Evolutionary conservation across 2,113 vertebrate species (phyloP).

Genomic region (Lophotis ruficrista): DNA sequence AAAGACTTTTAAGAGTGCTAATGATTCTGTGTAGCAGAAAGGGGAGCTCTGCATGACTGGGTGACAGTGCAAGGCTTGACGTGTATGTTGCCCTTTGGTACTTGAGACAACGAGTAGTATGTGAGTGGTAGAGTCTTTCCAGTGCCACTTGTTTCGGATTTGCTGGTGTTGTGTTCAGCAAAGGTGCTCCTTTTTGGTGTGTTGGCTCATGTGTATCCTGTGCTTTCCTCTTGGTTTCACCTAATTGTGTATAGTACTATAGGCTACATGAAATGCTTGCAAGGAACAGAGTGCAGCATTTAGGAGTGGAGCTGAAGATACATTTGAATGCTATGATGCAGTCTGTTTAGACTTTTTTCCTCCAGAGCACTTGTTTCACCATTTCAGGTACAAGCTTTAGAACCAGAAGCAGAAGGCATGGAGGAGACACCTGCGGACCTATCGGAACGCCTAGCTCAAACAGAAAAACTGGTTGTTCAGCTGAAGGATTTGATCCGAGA

Average conservation of each 20-base stretch:
- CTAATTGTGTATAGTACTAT: accelerated
- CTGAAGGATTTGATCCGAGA: slow-evolving; percentile 88
- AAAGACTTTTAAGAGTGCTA: not conserved
- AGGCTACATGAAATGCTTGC: not conserved
- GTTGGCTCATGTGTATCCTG: not conserved
- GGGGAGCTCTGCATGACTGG: not conserved
- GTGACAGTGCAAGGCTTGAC: not conserved
- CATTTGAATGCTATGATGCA: not conserved
- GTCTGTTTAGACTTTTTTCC: not conserved
- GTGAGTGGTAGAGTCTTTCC: not conserved
- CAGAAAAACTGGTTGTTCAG: slow-evolving; percentile 87
- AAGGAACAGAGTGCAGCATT: not conserved
- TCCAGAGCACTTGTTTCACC: not conserved
- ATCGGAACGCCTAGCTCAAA: slow-evolving; percentile 82
- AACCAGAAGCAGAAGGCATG: slow-evolving; percentile 50
- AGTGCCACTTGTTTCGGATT: not conserved
- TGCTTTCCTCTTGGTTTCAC: not conserved
- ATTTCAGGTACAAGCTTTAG: slow-evolving; percentile 66
- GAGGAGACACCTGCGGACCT: slow-evolving; percentile 76
- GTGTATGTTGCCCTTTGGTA: not conserved
- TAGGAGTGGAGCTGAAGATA: not conserved
- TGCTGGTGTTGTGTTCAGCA: not conserved
- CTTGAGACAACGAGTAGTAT: not conserved
- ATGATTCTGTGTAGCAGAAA: not conserved
- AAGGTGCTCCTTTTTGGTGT: not conserved